These are phyloP conservation scores for Urophycis tenuis DNA, from an alignment of 2,797 vertebrate genomes.

Conservation along the genomic window DNA sequence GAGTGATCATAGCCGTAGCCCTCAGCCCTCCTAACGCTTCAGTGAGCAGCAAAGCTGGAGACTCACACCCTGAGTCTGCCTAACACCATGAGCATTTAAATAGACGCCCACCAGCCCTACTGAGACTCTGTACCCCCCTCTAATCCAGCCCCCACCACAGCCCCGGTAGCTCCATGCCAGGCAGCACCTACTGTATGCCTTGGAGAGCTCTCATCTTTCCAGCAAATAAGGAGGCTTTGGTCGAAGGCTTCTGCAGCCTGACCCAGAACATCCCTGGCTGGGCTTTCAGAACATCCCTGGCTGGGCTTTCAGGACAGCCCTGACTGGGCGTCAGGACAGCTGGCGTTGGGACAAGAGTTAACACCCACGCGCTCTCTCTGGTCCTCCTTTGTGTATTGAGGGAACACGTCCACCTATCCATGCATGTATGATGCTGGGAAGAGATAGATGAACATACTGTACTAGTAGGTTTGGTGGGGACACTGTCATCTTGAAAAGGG, in stretches of 20 bases:
- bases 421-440: not conserved
- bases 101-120: not conserved
- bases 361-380: conserved; percentile 9
- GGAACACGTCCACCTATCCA: not conserved
- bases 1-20: not conserved
- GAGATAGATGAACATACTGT: not conserved
- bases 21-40: not conserved
- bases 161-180: not conserved
- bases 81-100: not conserved
- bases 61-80: not conserved
- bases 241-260: no score
- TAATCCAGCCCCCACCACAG: not conserved
- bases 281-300: no score
- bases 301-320: no score
- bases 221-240: not conserved
- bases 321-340: no score
- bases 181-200: not conserved
- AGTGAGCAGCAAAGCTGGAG: not conserved
- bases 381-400: not conserved
- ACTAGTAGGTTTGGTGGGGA: not conserved
- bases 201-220: not conserved
- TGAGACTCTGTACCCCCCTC: not conserved
- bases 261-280: no score
- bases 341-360: not conserved
- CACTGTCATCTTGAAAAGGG: not conserved